Base-by-base conservation (phyloP, 2,113 vertebrate genomes). In the Prionailurus bengalensis region DNA sequence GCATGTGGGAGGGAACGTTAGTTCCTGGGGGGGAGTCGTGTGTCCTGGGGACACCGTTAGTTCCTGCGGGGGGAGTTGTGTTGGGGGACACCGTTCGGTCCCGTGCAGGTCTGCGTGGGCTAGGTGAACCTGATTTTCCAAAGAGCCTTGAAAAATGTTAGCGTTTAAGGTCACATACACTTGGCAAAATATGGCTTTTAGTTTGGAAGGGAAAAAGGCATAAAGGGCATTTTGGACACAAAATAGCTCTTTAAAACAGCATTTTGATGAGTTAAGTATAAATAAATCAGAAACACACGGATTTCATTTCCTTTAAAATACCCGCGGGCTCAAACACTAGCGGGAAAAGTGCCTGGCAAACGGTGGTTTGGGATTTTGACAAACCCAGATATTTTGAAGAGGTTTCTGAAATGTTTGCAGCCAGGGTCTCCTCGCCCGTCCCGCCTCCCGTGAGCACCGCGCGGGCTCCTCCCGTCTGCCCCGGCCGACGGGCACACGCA, bases 271-370 rank as follows among this genome's bases (percentile, higher is more conserved):
- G 98, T 98, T 98, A 98, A 98, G 98, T 98, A 97, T 97, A 98
- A 98, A 98, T 98, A 98, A 98, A 98, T 97, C 97, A 98, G 98
- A 98, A 98, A 98, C 98, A 98, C 98, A 98, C 98, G 98, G 97
- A 91, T 97, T 97, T 97, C 98, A 98, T 98, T 98, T 98, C 98
- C 98, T 98, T 97, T 97, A 96, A 98, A 97, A 98, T 94, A 98
- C 97, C 97, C 97, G 90, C 93, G 95, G 97, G 98, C 98, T 98
- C 97, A 93, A 83, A 96, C 97, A 97, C 97, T 92, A 80, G 97
- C 96, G 94, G 97, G 97, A 97, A 96, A 79, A 97, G 96, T 81
- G 97, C 97, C 97, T 97, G 97, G 97, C 97, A 21, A 97, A 66
- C 76, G 80, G 98, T 33, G 97, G 97, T 97, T 97, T 98, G 97